Conservation (phyloP, 2,113 vertebrate species). For the Scalopus aquaticus region DNA sequence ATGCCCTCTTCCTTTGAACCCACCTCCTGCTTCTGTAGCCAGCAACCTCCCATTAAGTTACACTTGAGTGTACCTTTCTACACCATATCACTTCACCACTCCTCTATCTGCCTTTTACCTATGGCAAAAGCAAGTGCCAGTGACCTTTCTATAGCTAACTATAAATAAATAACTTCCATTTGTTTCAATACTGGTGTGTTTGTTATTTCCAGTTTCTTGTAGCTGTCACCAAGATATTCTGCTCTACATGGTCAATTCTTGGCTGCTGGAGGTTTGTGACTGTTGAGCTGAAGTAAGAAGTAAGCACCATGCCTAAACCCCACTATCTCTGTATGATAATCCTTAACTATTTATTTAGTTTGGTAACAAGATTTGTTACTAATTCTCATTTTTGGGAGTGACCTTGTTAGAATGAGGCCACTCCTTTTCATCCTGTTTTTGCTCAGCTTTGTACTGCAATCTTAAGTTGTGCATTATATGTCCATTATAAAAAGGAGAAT, state of each 20-base stretch:
- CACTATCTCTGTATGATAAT: neutral
- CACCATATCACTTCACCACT: neutral
- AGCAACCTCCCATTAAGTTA: neutral
- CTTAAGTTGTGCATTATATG: neutral
- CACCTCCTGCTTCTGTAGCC: neutral
- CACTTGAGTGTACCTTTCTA: neutral
- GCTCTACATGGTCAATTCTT: neutral
- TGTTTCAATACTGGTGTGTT: neutral
- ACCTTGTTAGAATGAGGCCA: neutral
- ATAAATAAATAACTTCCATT: neutral
- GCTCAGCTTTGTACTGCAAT: neutral
- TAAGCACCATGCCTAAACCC: neutral
- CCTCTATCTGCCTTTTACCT: neutral
- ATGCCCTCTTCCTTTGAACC: neutral
- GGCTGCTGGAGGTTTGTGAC: neutral
- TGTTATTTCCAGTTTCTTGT: neutral
- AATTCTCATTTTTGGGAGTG: neutral
- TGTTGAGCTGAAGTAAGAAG: fast-evolving
- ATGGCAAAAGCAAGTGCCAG: neutral
- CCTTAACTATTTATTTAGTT: neutral
- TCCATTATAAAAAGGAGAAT: neutral
- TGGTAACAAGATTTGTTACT: neutral
- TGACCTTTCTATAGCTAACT: neutral
- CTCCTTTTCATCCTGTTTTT: neutral
- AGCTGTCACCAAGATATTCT: neutral